Base-by-base conservation (phyloP, 1,140 invertebrate species). In the Lepidurus apus region DNA sequence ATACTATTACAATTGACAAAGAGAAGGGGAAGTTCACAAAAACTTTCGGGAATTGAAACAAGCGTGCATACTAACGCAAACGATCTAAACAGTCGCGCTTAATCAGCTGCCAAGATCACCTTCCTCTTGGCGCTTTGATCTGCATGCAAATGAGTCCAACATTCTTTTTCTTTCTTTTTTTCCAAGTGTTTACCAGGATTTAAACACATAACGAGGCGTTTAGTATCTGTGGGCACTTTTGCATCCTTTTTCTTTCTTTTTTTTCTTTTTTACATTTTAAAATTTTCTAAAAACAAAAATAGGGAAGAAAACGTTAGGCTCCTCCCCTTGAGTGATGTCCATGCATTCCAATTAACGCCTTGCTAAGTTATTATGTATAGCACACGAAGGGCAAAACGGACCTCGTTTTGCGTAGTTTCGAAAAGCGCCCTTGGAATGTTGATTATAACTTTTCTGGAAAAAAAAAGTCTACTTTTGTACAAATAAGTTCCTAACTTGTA, bases 301-400 rank as follows among this genome's bases (percentile, higher is more conserved):
- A 26, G 26, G 26, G 1, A 26, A 26, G 26, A 1, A 34, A 34
- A 34, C 0, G 0, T 34, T 34, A 34, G 4, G 3, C 34, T 3
- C 53, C 17, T 0, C 53, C 21, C 13, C 21, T 65, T 65, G 53
- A 65, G 21, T 65, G 21, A 65, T 65, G 53, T 65, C 53, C 53
- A 65, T 17, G 53, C 53, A 65, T 65, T 65, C 53, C 53, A 65
- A 65, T 65, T 65, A 65, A 65, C 53, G 53, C 53, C 53, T 65
- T 65, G 17, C 6, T n/a, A 65, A 34, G 34, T 34, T 34, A 65
- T 65, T 65, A 65, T 21, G 53, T 65, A 65, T 65, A n/a, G 21
- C 53, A 21, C 53, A 17, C 53, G 53, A 13, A 17, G 53, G 53
- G 53, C 53, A 65, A 65, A 65, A 5, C 13, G 53, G 13, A 65